Conservation (phyloP, 2,113 vertebrate species). For the Cranoglanis bouderius region DNA sequence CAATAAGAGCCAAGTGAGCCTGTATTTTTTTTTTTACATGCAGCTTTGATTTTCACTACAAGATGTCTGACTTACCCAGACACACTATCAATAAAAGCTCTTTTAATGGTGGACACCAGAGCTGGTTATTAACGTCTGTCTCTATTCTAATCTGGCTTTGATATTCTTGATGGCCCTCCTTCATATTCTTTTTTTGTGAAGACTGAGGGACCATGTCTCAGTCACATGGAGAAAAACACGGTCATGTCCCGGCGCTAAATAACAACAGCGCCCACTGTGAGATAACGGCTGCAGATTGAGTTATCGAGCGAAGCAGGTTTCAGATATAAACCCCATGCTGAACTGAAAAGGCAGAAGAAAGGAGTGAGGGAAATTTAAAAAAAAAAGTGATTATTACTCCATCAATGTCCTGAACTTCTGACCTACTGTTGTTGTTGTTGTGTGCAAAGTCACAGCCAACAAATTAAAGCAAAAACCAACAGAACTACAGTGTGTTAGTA, state of each 20-base stretch:
- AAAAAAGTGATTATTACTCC: constrained; percentile 51
- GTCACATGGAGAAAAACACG: constrained; percentile 49
- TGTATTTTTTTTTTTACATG: not conserved
- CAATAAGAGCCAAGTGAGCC: not conserved
- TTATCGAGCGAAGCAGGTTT: constrained; percentile 67
- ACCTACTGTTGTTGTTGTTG: not conserved
- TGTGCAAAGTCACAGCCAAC: not conserved
- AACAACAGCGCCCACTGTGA: constrained; percentile 58
- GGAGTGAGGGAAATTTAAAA: constrained; percentile 1
- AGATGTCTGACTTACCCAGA: not conserved
- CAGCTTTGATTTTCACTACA: not conserved
- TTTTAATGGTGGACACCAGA: constrained; percentile 49
- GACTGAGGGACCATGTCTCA: constrained; percentile 42
- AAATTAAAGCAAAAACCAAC: not conserved
- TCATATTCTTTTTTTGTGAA: constrained; percentile 53
- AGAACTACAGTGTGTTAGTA: not conserved
- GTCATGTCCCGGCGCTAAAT: constrained; percentile 62
- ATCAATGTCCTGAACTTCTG: constrained; percentile 9
- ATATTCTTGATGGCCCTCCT: constrained; percentile 57
- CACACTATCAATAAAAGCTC: not conserved
- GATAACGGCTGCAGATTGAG: constrained; percentile 70
- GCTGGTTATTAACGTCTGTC: constrained; percentile 59
- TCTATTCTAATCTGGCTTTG: constrained; percentile 64
- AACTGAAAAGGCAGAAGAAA: constrained; percentile 54
- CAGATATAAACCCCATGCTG: constrained; percentile 66